Evolutionary conservation across 2,797 vertebrate genomes (phyloP).

Genomic region (Rhinatrema bivittatum): DNA sequence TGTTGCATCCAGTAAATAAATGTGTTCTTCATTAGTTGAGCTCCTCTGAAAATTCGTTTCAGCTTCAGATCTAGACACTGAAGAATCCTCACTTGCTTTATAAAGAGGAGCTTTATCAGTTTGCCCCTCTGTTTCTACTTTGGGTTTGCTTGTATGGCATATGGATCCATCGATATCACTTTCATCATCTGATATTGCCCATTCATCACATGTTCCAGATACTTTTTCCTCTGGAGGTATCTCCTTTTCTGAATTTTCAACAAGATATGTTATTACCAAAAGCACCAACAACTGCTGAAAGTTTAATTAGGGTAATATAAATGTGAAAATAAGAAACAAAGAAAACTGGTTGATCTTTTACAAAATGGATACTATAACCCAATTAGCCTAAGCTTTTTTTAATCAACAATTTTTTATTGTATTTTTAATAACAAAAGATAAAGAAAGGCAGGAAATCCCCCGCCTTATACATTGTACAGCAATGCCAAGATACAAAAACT

Average conservation of each 20-base stretch:
- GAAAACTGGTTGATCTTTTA: conserved; percentile 7
- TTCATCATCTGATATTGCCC: not conserved
- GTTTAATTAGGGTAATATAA: conserved; percentile 25
- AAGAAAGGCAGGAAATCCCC: too few species aligned
- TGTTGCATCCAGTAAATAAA: conserved; percentile 74
- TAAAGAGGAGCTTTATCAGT: conserved; percentile 1
- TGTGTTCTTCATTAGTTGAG: conserved; percentile 7
- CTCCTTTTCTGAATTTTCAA: conserved; percentile 16
- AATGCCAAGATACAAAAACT: too few species aligned
- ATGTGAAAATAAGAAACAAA: conserved; percentile 20
- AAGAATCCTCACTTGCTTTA: too few species aligned
- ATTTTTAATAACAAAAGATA: too few species aligned
- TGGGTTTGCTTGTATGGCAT: conserved; percentile 8
- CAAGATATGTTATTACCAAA: not conserved
- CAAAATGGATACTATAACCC: too few species aligned
- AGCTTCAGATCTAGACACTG: conserved; percentile 14
- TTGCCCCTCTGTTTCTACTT: conserved; percentile 6
- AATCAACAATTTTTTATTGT: too few species aligned
- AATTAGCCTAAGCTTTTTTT: too few species aligned
- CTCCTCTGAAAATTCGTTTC: conserved; percentile 9
- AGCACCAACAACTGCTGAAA: conserved; percentile 17
- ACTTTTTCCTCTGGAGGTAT: not conserved
- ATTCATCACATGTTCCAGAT: conserved; percentile 1
- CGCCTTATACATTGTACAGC: too few species aligned
- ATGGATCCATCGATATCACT: not conserved